These are phyloP conservation scores for Halictus quadricinctus DNA, from an alignment of 2,888 invertebrate species.

Conservation along the genomic window DNA sequence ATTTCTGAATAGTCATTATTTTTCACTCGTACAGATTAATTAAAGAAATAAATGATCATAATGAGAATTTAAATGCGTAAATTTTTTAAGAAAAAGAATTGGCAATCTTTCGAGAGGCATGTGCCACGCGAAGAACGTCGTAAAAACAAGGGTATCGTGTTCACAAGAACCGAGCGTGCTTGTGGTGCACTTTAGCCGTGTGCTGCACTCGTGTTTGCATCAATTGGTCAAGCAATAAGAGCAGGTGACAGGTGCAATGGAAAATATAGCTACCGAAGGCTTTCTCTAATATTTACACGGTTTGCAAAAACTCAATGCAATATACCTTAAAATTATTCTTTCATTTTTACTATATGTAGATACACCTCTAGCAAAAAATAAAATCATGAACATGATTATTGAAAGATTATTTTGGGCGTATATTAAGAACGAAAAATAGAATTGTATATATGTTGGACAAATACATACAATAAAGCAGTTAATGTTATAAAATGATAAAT, in stretches of 20 bases:
- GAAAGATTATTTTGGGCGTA: neutral
- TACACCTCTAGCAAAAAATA: neutral
- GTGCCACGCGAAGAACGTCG: slow-evolving; percentile 63
- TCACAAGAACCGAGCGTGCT: slow-evolving; percentile 67
- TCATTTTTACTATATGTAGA: neutral
- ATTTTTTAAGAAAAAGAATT: neutral
- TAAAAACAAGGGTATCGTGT: slow-evolving; percentile 74
- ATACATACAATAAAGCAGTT: neutral
- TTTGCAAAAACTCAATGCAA: neutral
- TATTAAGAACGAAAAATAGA: neutral
- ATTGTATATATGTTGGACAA: neutral
- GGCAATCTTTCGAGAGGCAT: slow-evolving; percentile 32
- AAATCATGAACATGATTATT: neutral
- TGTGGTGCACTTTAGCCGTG: slow-evolving; percentile 57
- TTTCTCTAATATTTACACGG: slow-evolving; percentile 40
- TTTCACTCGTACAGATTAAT: neutral
- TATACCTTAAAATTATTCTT: neutral
- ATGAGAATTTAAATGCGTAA: neutral
- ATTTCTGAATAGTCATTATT: slow-evolving; percentile 38
- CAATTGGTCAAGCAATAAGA: slow-evolving; percentile 69
- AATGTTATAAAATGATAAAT: neutral
- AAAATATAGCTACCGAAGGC: slow-evolving; percentile 35
- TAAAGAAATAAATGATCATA: neutral
- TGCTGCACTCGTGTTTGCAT: slow-evolving; percentile 59
- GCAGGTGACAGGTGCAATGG: slow-evolving; percentile 72